Evolutionary conservation across 2,888 invertebrate genomes (phyloP).

Genomic region (Clepsis dumicolana): DNA sequence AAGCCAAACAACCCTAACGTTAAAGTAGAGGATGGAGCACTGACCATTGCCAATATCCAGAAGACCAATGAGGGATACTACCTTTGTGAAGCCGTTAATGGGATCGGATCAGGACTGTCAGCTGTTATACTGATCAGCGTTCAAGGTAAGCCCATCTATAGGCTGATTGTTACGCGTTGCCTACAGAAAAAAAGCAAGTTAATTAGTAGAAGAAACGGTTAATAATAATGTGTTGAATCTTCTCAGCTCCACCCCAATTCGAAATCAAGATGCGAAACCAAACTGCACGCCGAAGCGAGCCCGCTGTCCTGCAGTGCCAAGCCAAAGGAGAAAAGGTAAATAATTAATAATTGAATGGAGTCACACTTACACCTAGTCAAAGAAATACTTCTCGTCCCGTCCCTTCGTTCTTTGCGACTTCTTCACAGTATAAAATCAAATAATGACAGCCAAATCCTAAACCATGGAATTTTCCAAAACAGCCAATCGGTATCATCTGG

Average conservation of each 20-base stretch:
- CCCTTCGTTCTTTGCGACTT: background rate
- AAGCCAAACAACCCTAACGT: conserved; percentile 96
- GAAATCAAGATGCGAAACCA: conserved; percentile 96
- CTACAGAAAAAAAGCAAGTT: too few relatives aligned
- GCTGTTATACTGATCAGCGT: conserved; percentile 97
- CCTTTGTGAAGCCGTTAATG: conserved; percentile 98
- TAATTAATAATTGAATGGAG: too few relatives aligned
- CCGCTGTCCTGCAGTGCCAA: conserved; percentile 96
- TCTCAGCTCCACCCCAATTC: conserved; percentile 95
- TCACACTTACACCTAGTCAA: too few relatives aligned
- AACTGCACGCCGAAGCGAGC: conserved; percentile 95
- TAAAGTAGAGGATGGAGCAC: conserved; percentile 97
- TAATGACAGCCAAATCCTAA: background rate
- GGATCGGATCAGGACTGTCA: conserved; percentile 97
- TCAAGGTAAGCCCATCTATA: conserved; percentile 88
- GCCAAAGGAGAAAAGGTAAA: conserved; percentile 95
- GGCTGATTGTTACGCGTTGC: background rate
- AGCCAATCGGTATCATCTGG: conserved; percentile 97
- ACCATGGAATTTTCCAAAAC: conserved; percentile 16
- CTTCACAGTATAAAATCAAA: background rate
- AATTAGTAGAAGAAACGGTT: too few relatives aligned
- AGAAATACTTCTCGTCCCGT: too few relatives aligned
- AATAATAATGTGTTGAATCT: background rate
- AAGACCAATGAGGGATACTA: conserved; percentile 98
- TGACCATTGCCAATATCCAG: conserved; percentile 95